Conservation (phyloP, 1,140 invertebrate genomes). For the Diplogasteroides magnus region DNA sequence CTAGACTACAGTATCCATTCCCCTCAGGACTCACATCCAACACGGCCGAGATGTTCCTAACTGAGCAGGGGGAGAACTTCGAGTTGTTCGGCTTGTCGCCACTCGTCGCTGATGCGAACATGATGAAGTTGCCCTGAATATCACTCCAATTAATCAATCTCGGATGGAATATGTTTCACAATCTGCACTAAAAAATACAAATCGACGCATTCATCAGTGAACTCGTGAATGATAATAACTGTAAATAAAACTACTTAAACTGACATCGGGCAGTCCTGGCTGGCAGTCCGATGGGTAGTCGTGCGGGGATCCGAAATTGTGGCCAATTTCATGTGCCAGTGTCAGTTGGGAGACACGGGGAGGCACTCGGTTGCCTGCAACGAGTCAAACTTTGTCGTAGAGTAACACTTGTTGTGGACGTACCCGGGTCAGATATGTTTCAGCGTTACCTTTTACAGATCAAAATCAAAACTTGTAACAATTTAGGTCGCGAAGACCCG, state of each 20-base stretch:
- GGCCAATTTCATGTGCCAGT: conserved; percentile 95
- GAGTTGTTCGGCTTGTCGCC: conserved; percentile 89
- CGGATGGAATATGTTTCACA: too few relatives aligned
- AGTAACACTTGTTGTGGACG: too few relatives aligned
- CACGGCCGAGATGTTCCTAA: conserved; percentile 88
- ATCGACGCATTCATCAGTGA: too few relatives aligned
- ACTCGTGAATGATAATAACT: too few relatives aligned
- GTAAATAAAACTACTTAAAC: too few relatives aligned
- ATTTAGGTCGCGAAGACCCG: too few relatives aligned
- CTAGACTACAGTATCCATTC: conserved; percentile 8
- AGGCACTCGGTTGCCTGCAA: conserved; percentile 71
- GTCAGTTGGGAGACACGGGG: conserved; percentile 95
- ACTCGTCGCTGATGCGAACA: conserved; percentile 91
- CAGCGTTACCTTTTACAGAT: too few relatives aligned
- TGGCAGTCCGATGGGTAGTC: conserved; percentile 87
- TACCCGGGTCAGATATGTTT: too few relatives aligned
- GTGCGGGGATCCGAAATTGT: conserved; percentile 98
- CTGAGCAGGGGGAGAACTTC: conserved; percentile 84
- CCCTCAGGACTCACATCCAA: conserved; percentile 66
- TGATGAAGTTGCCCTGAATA: conserved; percentile 86
- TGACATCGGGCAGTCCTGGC: conserved; percentile 73
- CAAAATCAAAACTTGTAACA: too few relatives aligned
- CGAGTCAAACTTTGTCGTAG: too few relatives aligned
- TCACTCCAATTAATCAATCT: too few relatives aligned
- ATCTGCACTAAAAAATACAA: too few relatives aligned